phyloP scores from a whole-genome alignment of 2,113 vertebrate species.

The Haplochromis vanheusdeni region DNA sequence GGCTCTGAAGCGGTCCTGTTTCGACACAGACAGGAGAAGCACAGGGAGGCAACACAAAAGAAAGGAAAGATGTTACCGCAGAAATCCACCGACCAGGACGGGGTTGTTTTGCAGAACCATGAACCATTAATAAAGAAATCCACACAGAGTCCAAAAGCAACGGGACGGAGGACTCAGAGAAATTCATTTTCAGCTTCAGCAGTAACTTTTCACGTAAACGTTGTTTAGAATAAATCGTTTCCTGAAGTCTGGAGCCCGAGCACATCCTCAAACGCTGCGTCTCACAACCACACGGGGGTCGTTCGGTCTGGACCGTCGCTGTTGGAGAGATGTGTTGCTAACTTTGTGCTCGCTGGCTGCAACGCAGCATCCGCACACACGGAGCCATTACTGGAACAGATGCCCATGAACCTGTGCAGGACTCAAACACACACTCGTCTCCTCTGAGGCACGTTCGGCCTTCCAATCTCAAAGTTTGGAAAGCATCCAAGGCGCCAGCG shows the following conservation, averaged over 20 bases:
- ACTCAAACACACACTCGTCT: background rate
- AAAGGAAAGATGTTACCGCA: background rate
- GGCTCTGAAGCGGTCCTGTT: background rate
- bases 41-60: background rate
- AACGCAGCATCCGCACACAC: background rate
- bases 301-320: background rate
- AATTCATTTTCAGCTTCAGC: background rate
- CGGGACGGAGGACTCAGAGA: background rate
- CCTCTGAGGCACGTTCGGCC: background rate
- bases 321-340: background rate
- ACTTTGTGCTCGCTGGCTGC: background rate
- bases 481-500: background rate
- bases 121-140: background rate
- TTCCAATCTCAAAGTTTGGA: background rate
- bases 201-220: background rate
- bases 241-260: background rate
- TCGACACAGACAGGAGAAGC: background rate
- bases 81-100: background rate
- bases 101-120: background rate
- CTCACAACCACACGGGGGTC: background rate
- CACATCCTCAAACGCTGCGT: background rate
- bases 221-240: background rate
- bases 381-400: background rate
- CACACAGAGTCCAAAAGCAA: background rate
- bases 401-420: background rate